Evolutionary conservation across 2,113 vertebrate genomes (phyloP).

Genomic region (Colossoma macropomum): DNA sequence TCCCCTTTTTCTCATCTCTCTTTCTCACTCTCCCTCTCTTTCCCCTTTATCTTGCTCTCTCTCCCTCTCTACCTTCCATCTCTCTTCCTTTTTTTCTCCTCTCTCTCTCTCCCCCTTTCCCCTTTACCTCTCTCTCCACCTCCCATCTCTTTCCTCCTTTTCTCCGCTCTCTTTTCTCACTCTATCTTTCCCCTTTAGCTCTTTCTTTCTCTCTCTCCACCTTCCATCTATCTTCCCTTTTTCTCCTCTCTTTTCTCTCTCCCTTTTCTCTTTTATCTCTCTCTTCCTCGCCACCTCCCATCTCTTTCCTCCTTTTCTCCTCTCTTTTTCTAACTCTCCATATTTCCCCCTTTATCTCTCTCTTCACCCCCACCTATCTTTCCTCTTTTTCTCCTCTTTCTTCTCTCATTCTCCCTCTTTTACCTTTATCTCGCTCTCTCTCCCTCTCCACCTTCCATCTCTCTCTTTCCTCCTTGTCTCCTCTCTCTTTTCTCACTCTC

Average conservation of each 20-base stretch:
- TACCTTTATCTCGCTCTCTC: background rate
- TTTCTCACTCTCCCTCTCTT: background rate
- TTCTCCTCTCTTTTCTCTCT: background rate
- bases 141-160: background rate
- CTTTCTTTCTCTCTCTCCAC: background rate
- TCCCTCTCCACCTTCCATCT: too few species aligned
- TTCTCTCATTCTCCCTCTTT: background rate
- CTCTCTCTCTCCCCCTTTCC: conserved; percentile 11
- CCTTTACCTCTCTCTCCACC: background rate
- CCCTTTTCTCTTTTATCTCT: background rate
- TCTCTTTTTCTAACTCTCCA: too few species aligned
- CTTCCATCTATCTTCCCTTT: too few species aligned
- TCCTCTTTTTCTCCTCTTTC: too few species aligned
- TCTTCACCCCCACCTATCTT: too few species aligned
- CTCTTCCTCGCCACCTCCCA: background rate
- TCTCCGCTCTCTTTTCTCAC: background rate
- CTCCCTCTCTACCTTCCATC: background rate
- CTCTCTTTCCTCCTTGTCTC: too few species aligned
- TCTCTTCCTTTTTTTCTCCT: conserved; percentile 16
- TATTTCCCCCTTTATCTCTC: too few species aligned
- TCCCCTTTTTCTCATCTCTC: background rate
- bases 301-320: background rate
- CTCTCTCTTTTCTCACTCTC: too few species aligned
- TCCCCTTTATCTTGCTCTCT: background rate
- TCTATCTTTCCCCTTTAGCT: background rate